Conservation (phyloP, 2,888 invertebrate species). For the Drosophila seclusa region DNA sequence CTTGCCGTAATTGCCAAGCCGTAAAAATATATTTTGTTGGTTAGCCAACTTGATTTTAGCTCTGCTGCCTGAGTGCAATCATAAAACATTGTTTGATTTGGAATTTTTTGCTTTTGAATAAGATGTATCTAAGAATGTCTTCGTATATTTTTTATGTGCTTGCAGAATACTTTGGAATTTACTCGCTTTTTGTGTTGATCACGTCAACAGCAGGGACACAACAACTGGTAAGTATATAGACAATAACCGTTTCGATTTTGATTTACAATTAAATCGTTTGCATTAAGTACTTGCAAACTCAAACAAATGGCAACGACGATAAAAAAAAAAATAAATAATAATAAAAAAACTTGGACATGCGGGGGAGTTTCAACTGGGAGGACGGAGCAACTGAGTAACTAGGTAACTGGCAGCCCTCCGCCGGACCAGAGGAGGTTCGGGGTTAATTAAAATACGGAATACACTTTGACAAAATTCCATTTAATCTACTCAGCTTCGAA, state of each 20-base stretch:
- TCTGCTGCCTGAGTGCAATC: constrained; percentile 4
- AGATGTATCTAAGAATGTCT: constrained; percentile 23
- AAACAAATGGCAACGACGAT: background rate
- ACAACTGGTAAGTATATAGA: constrained; percentile 42
- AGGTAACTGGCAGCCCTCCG: background rate
- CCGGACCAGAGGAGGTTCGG: background rate
- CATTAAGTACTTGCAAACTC: constrained; percentile 29
- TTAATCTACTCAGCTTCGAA: constrained; percentile 71
- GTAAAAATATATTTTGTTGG: constrained; percentile 38
- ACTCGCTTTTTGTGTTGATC: constrained; percentile 43
- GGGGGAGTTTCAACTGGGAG: background rate
- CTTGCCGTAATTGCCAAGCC: constrained; percentile 1
- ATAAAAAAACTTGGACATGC: background rate
- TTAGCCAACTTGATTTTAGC: constrained; percentile 16
- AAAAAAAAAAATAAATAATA: background rate
- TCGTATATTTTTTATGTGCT: constrained; percentile 19
- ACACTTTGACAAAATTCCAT: constrained; percentile 76
- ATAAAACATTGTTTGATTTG: constrained; percentile 40
- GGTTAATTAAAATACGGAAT: constrained; percentile 70
- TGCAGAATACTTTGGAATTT: constrained; percentile 60
- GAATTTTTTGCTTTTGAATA: background rate
- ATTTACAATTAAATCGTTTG: constrained; percentile 22
- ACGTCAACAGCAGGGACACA: constrained; percentile 8
- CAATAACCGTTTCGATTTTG: background rate
- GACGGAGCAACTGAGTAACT: background rate